Base-by-base conservation (phyloP, 2,888 invertebrate genomes). In the Limnephilus auricula region DNA sequence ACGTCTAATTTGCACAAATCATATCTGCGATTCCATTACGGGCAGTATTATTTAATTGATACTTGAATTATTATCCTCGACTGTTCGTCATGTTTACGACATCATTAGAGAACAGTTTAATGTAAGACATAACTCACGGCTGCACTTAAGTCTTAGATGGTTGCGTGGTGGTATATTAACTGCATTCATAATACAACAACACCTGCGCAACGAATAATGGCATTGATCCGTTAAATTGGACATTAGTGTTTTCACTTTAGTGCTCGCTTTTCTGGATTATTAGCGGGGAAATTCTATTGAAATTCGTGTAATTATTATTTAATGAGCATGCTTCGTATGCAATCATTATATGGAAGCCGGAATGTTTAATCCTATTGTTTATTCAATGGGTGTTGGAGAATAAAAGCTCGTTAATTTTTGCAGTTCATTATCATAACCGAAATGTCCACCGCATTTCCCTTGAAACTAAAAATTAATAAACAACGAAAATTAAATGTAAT, bases 21-120 rank as follows among this genome's bases (percentile, higher is more conserved):
- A 86, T 86, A 86, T 86, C 50, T 86, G 50, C 15, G 86, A 50
- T 86, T 45, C 45, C 50, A 86, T 86, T 86, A 86, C 45, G 50
- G 50, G 86, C 50, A n/a, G 45, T 86, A 50, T 45, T 65, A 45
- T 85, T 85, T 40, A 65, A 86, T 86, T 50, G 86, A 45, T 86
- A 65, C 65, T 86, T 86, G 50, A 86, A 85, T 65, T 65, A 86
- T 86, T 86, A 86, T 65, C 31, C 86, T 31, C n/a, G 3, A 50
- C 86, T n/a, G 50, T 50, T 86, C 86, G 13, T 50, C 86, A 50
- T 86, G 50, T 86, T 86, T 31, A 86, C 50, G 86, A 86, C 50
- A 65, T 86, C 86, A 86, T 86, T 86, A 86, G 86, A 50, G 50
- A 50, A 31, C n/a, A 86, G 50, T 86, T 86, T 86, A 86, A 31